Evolutionary conservation across 2,888 invertebrate genomes (phyloP), one percentile per base, ranked within the genome.

Genomic region (Ethmia dodecea): DNA sequence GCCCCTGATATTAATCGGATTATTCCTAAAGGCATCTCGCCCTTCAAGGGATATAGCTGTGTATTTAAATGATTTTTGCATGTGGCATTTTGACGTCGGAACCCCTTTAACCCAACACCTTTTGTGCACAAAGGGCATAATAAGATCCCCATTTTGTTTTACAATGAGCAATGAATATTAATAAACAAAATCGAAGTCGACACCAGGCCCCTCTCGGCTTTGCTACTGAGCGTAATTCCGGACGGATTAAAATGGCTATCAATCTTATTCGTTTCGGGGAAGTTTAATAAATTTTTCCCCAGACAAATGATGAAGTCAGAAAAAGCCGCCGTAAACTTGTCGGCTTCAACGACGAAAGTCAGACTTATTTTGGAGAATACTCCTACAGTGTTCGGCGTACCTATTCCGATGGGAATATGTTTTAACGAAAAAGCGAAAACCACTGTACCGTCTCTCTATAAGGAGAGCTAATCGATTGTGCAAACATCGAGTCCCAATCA

Each of bases 161-260:
- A 65, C 64, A 75, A 78, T 74, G 65, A 71, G 66, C 69, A 68
- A 79, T 79, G 73, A 78, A 79, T 79, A 78, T 78, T 78, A 72
- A 77, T 76, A 70, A 67, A 71, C 47, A 57, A 52, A 60, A 69
- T 68, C 53, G 50, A 55, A 61, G 53, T 44, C 38, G 50, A 47
- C 42, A 18, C 41, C 35, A 37, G n/a, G n/a, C n/a, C n/a, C n/a
- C n/a, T n/a, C n/a, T n/a, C n/a, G n/a, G n/a, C n/a, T n/a, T 8
- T 11, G 26, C 11, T 43, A 22, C 49, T 44, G 35, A 43, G 44
- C 36, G 51, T 52, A 55, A 58, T 60, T 60, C 44, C 30, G 38
- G 53, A 52, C 49, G 44, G 39, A 53, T 59, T 58, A 35, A 52
- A 51, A 53, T 39, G 35, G 48, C 38, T 47, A 68, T 69, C 59